phyloP scores from a whole-genome alignment of 2,888 invertebrate genomes.

The Spicauda simplicius region DNA sequence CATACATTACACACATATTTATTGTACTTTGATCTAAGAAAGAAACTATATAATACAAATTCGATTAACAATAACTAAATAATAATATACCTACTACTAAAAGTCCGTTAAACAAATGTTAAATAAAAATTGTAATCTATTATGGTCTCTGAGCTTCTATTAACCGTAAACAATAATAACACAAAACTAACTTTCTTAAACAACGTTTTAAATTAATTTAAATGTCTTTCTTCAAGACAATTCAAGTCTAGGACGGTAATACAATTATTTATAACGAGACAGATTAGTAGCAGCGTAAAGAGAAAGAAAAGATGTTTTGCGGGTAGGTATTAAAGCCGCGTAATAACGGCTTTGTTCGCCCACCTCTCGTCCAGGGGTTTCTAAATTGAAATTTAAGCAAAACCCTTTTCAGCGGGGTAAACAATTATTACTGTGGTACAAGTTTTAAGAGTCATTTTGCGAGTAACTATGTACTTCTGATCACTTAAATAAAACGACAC shows the following conservation, averaged over 20 bases:
- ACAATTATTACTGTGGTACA: conserved; percentile 48
- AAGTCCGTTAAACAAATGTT: too few species aligned
- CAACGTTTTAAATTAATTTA: neutral
- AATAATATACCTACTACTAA: too few species aligned
- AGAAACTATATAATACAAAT: too few species aligned
- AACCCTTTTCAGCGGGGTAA: conserved; percentile 59
- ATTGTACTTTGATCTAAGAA: too few species aligned
- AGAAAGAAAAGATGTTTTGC: conserved; percentile 26
- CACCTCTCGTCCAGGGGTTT: conserved; percentile 55
- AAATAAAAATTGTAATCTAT: too few species aligned
- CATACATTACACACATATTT: too few species aligned
- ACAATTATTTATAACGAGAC: conserved; percentile 26
- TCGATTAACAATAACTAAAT: too few species aligned
- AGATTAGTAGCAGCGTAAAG: conserved; percentile 26
- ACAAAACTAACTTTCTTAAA: neutral
- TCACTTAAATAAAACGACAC: too few species aligned
- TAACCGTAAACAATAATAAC: neutral
- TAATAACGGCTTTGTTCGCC: conserved; percentile 62
- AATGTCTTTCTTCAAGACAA: neutral
- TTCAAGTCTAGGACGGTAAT: conserved; percentile 1
- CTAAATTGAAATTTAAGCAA: conserved; percentile 67
- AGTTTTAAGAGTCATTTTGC: conserved; percentile 16
- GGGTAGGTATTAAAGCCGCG: conserved; percentile 57
- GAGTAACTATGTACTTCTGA: too few species aligned
- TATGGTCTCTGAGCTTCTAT: neutral